Percentiles rank a stretch among this genome's conserved stretches.
These are phyloP conservation scores for Catagonus wagneri DNA, from an alignment of 2,113 vertebrate species.

Conservation along the genomic window DNA sequence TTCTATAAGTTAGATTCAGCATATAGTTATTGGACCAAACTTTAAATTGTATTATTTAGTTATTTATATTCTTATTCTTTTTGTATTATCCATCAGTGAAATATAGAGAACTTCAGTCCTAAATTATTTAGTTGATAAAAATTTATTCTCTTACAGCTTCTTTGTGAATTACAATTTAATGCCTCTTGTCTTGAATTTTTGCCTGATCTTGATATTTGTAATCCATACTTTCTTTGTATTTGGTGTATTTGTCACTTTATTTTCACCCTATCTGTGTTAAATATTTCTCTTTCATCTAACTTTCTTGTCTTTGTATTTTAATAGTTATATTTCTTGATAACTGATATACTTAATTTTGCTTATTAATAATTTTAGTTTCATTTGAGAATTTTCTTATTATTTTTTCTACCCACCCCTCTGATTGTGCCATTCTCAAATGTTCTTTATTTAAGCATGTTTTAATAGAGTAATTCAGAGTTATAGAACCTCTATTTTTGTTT, in stretches of 20 bases:
- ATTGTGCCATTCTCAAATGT: slow-evolving; percentile 45
- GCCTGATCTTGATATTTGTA: neutral
- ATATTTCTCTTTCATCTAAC: neutral
- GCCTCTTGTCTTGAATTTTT: slow-evolving; percentile 4
- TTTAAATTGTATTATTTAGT: slow-evolving; percentile 26
- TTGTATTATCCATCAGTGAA: slow-evolving; percentile 21
- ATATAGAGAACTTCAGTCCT: neutral
- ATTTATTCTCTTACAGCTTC: neutral
- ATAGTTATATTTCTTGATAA: neutral
- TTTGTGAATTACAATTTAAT: slow-evolving; percentile 29
- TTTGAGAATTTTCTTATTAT: neutral
- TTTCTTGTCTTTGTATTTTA: neutral
- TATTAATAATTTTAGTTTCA: slow-evolving; percentile 13
- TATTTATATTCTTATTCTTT: slow-evolving; percentile 37
- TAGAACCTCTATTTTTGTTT: neutral
- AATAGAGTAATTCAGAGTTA: slow-evolving; percentile 32
- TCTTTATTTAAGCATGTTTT: slow-evolving; percentile 26
- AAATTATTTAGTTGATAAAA: slow-evolving; percentile 45
- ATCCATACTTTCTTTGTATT: neutral
- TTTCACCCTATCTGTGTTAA: slow-evolving; percentile 26
- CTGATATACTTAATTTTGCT: slow-evolving; percentile 7
- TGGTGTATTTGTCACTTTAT: neutral
- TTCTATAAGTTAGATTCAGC: slow-evolving; percentile 16
- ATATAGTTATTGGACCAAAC: neutral
- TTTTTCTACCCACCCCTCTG: neutral